These are phyloP conservation scores for Aporophyla lueneburgensis DNA, from an alignment of 2,888 invertebrate genomes.

Conservation along the genomic window DNA sequence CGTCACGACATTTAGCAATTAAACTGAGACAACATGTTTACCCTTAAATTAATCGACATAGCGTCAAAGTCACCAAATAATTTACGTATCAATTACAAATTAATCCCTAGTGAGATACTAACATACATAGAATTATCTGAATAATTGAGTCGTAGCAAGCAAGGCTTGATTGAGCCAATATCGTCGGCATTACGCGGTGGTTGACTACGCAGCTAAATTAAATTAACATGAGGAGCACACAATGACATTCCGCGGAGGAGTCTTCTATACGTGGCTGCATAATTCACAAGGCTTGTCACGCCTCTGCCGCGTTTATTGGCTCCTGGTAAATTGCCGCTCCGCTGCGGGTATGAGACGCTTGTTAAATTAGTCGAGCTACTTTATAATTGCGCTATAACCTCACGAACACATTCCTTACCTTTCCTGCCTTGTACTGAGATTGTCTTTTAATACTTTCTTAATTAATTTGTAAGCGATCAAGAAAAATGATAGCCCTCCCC, in stretches of 20 bases:
- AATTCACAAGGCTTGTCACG: conserved; percentile 74
- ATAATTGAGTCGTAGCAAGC: conserved; percentile 73
- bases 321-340: conserved; percentile 69
- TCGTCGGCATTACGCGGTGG: conserved; percentile 72
- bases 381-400: conserved; percentile 58
- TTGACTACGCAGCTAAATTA: conserved; percentile 80
- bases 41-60: conserved; percentile 31
- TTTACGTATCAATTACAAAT: conserved; percentile 71
- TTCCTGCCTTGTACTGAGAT: conserved; percentile 14
- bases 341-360: conserved; percentile 52
- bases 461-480: conserved; percentile 50
- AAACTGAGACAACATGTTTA: conserved; percentile 53
- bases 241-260: conserved; percentile 72
- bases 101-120: conserved; percentile 64
- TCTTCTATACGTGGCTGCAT: conserved; percentile 71
- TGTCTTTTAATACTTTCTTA: conserved; percentile 35
- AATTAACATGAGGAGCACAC: conserved; percentile 83
- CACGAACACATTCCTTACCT: conserved; percentile 30
- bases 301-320: conserved; percentile 72
- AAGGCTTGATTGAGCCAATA: conserved; percentile 77
- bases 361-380: conserved; percentile 62
- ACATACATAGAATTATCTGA: conserved; percentile 71
- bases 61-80: conserved; percentile 61
- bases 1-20: conserved; percentile 36
- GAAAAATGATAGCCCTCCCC: conserved; percentile 37